These are phyloP conservation scores for Trachemys scripta DNA, from an alignment of 2,113 vertebrate genomes.

Conservation along the genomic window DNA sequence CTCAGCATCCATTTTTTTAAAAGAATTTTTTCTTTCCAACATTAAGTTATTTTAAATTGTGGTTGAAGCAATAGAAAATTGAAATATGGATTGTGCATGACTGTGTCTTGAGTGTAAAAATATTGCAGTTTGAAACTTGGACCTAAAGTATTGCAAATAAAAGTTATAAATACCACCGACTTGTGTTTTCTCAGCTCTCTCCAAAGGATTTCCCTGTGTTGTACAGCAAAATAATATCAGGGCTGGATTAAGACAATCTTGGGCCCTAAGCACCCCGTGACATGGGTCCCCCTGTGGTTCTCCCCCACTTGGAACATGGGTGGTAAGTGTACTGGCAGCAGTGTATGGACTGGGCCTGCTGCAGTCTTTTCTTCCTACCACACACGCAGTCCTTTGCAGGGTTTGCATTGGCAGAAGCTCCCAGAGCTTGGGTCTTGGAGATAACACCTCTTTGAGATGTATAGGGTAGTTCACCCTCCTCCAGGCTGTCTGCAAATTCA, in stretches of 20 bases:
- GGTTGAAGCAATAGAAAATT: constrained; percentile 99
- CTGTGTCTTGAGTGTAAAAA: constrained; percentile 99
- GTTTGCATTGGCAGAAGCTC: not conserved
- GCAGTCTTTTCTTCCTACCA: not conserved
- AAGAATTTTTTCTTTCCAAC: constrained; percentile 83
- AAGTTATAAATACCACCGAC: constrained; percentile 80
- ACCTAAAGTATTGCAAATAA: constrained; percentile 92
- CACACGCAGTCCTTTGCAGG: not conserved
- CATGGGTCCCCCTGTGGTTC: not conserved
- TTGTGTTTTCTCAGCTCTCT: constrained; percentile 17
- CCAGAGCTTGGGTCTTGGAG: not conserved
- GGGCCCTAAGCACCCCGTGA: rapidly evolving
- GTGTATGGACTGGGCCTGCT: not conserved
- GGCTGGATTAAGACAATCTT: not conserved
- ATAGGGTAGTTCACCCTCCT: not conserved
- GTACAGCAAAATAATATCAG: rapidly evolving
- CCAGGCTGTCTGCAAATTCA: not conserved
- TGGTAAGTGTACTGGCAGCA: not conserved
- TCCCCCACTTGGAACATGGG: not conserved
- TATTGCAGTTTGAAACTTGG: constrained; percentile 97
- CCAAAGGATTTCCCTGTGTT: rapidly evolving
- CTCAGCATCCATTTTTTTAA: constrained; percentile 82
- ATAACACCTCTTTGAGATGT: not conserved
- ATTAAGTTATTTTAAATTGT: constrained; percentile 96
- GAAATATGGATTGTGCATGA: constrained; percentile 99